Percentiles rank a stretch among this genome's conserved stretches.
Evolutionary conservation across 1,140 invertebrate genomes (phyloP).

Genomic region (Pseudomyrmex flavicornis): DNA sequence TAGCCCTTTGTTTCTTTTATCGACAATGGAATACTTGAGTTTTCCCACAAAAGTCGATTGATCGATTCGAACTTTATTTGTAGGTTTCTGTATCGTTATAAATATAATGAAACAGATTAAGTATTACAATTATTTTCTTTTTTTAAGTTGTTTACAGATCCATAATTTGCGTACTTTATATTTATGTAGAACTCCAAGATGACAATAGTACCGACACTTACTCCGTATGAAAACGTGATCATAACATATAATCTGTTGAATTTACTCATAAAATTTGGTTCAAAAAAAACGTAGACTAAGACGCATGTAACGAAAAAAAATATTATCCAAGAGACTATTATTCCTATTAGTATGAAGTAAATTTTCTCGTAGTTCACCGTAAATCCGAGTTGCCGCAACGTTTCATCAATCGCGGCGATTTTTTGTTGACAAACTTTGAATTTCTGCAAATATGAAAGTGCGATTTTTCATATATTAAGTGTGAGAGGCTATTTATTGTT

Average conservation of each 20-base stretch:
- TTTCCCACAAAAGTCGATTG: constrained; percentile 28
- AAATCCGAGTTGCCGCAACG: constrained; percentile 25
- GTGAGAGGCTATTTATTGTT: too few species aligned
- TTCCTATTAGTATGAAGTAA: not conserved
- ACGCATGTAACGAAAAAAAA: too few species aligned
- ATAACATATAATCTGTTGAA: not conserved
- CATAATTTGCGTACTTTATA: constrained; percentile 14
- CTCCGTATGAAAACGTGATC: not conserved
- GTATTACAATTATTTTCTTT: too few species aligned
- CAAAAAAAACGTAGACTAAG: not conserved
- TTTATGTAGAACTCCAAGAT: constrained; percentile 27
- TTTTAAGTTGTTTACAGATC: not conserved
- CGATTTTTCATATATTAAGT: too few species aligned
- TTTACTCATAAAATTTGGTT: not conserved
- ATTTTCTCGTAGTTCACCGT: not conserved
- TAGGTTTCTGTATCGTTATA: constrained; percentile 32
- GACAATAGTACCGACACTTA: not conserved
- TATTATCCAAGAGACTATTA: not conserved
- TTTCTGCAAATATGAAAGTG: not conserved
- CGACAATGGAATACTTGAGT: not conserved
- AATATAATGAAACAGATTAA: not conserved
- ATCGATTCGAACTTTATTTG: constrained; percentile 25
- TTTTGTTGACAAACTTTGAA: constrained; percentile 5
- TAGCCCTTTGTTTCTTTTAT: not conserved
- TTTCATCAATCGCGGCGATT: constrained; percentile 52